Percentiles rank a stretch among this genome's conserved stretches.
Evolutionary conservation across 2,113 vertebrate genomes (phyloP).

Genomic region (Oreochromis spilurus): DNA sequence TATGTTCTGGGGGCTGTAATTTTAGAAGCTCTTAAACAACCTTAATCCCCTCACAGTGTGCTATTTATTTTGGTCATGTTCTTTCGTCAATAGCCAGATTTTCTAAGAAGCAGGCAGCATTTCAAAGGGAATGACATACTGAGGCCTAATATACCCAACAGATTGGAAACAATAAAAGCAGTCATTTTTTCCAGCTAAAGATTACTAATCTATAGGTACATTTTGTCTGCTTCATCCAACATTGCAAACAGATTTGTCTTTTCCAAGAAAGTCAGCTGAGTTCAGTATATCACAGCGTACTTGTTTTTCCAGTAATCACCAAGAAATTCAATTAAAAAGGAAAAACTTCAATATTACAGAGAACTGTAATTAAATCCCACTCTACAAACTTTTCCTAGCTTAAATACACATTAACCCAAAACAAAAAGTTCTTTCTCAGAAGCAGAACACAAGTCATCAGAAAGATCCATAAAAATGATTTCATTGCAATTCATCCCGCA

Average conservation of each 20-base stretch:
- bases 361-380: neutral
- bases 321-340: neutral
- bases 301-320: neutral
- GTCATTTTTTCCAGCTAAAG: neutral
- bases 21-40: conserved; percentile 51
- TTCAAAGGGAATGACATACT: conserved; percentile 28
- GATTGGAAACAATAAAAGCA: neutral
- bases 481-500: neutral
- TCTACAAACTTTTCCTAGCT: neutral
- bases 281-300: neutral
- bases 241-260: neutral
- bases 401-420: neutral
- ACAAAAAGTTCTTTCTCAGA: neutral
- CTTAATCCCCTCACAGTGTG: conserved; percentile 49
- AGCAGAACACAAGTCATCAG: neutral
- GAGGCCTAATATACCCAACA: conserved; percentile 1
- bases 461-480: neutral
- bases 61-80: conserved; percentile 63
- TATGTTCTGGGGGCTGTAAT: conserved; percentile 61
- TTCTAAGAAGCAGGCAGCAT: conserved; percentile 52
- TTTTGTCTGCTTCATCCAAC: neutral
- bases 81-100: conserved; percentile 49
- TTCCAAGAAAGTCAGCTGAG: neutral
- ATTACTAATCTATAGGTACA: neutral
- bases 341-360: neutral